Evolutionary conservation across 2,113 vertebrate species (phyloP), one percentile per base, ranked within the genome.

Genomic region (Gasterosteus aculeatus): DNA sequence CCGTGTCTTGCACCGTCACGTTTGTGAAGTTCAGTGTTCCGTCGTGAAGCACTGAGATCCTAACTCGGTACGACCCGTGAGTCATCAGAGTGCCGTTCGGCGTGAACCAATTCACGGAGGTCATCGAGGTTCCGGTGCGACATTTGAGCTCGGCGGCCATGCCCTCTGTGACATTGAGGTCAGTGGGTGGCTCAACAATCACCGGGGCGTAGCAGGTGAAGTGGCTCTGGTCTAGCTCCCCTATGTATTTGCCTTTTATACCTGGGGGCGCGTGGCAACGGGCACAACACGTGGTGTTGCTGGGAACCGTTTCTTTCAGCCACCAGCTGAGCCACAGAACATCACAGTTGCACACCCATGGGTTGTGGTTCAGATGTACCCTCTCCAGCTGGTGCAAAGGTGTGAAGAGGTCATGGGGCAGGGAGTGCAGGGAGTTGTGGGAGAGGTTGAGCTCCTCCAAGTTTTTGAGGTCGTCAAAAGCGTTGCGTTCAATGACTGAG

Each of bases 271-370:
- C 96, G 78, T 98, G 98, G 87, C 98, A 99, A 0, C 98, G 96
- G 5, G 98, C 98, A 22, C 98, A 99, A 88, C 98, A 99, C 0
- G 97, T 99, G 7, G 97, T 98, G 92, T 99, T 99, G 78, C 95
- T 97, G 6, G 98, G 97, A 78, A 98, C 97, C 0, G 97, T 98
- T 91, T 99, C 98, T 78, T 97, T 94, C n/a, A 99, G 87, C 98
- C 98, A 99, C 98, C 98, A 99, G 63, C 97, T 98, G 0, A 99
- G 89, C 98, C 98, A 99, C 0, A 99, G 93, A 12, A 99, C 96
- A 33, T 99, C 98, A 35, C 98, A 99, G 80, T 98, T 98, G 93
- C 98, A 99, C 5, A 97, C 95, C 98, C 98, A 99, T 0, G 97
- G 97, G 92, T 99, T 99, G 80, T 99, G 98, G 90, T 99, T 98